These are phyloP conservation scores for Zaprionus inermis DNA, from an alignment of 1,140 invertebrate species.

Conservation along the genomic window DNA sequence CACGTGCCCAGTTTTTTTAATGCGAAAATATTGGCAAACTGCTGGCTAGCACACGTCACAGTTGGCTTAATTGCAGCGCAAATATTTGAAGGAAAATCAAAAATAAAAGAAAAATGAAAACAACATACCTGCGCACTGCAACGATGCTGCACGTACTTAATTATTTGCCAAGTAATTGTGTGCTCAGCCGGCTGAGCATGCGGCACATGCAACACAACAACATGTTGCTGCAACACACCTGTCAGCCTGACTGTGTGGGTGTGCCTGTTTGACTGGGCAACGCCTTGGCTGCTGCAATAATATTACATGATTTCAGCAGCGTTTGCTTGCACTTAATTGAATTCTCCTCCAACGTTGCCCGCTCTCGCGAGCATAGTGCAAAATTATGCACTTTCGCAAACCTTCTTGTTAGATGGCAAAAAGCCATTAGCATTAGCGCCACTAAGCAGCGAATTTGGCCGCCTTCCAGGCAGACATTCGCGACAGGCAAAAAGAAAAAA, in stretches of 20 bases:
- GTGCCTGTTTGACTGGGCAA: background rate
- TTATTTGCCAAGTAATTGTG: conserved; percentile 54
- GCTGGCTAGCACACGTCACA: background rate
- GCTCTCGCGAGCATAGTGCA: background rate
- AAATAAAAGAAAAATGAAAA: conserved; percentile 40
- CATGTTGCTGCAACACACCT: conserved; percentile 39
- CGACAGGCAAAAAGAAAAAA: too few relatives aligned
- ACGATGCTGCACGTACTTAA: conserved; percentile 46
- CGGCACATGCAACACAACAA: conserved; percentile 2
- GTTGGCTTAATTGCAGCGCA: conserved; percentile 51
- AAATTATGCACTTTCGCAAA: conserved; percentile 43
- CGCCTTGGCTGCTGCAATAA: conserved; percentile 4
- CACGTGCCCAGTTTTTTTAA: conserved; percentile 37
- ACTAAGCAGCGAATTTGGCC: conserved; percentile 67
- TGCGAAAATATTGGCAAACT: conserved; percentile 34
- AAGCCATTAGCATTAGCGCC: conserved; percentile 75
- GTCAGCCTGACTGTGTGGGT: background rate
- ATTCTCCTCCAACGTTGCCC: background rate
- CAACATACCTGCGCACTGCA: conserved; percentile 12
- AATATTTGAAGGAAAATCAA: conserved; percentile 42
- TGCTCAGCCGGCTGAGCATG: conserved; percentile 24
- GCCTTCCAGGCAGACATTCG: conserved; percentile 34
- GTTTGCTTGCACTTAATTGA: conserved; percentile 16
- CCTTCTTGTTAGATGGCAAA: conserved; percentile 47
- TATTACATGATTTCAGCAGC: conserved; percentile 14